Evolutionary conservation across 2,888 invertebrate genomes (phyloP), one percentile per base, ranked within the genome.

Genomic region (Chrysolina oricalcia): DNA sequence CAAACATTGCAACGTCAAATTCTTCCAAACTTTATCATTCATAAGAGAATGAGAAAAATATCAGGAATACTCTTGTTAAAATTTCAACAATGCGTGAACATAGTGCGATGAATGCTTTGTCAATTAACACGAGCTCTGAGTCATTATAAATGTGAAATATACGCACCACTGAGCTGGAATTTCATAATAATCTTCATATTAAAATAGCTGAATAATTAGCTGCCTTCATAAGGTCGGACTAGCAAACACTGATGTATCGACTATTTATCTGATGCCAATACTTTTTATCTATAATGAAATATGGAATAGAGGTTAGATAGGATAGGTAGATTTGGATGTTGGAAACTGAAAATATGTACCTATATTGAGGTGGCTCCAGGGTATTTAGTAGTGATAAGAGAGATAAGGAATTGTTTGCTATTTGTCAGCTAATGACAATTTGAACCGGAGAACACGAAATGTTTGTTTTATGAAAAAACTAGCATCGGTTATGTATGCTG

Each of bases 111-210:
- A 72, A 80, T 76, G 81, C 81, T 80, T 80, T 81, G 74, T 73
- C 78, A 81, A 81, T 81, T 81, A 81, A 72, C 64, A 69, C 53
- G 35, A 73, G 79, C 81, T 81, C 80, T 81, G 80, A 78, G 73
- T 75, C 74, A 81, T 79, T 80, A 78, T 48, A 40, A 50, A 27
- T 68, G 50, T 50, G 68, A 53, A 53, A 35, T 68, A 40, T 23
- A 75, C 63, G 75, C 72, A 69, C 66, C 48, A 56, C 21, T 70
- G 70, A 56, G 40, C 75, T 66, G 75, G 75, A 72, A 75, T 75
- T 72, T 72, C 72, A 72, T 75, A 72, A 48, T 67, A 68, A 75
- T 69, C 69, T 64, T 70, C 59, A 59, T 75, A 72, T 59, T 66
- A 72, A 66, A 69, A 75, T 70, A 72, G 70, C 66, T 56, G 35